Percentiles rank a stretch among this genome's conserved stretches.
These are phyloP conservation scores for Pseudomugil tenellus DNA, from an alignment of 2,797 vertebrate genomes.

Conservation along the genomic window DNA sequence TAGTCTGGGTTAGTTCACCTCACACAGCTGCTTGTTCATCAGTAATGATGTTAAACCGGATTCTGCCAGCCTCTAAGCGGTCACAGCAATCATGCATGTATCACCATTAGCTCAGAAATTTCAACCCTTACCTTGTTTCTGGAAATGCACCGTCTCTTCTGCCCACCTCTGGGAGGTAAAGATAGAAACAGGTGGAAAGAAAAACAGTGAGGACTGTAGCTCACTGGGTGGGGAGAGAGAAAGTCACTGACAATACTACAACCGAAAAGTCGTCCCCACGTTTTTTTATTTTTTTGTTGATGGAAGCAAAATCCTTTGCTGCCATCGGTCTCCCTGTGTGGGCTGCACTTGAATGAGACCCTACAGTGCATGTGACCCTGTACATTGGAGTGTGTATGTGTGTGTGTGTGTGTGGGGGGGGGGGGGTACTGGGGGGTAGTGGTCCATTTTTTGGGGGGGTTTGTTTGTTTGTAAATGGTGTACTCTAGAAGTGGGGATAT, in stretches of 20 bases:
- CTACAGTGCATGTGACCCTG: conserved; percentile 56
- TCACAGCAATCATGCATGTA: conserved; percentile 37
- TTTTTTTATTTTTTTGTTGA: conserved; percentile 82
- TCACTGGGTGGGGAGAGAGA: conserved; percentile 59
- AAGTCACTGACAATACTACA: conserved; percentile 68
- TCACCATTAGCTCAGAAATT: conserved; percentile 24
- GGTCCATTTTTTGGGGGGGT: conserved; percentile 59
- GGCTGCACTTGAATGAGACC: conserved; percentile 67
- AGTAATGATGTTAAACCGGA: conserved; percentile 50
- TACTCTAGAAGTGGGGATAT: conserved; percentile 79
- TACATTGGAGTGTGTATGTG: conserved; percentile 31
- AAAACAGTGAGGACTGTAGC: conserved; percentile 52
- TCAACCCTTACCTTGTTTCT: conserved; percentile 78
- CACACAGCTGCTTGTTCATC: conserved; percentile 31
- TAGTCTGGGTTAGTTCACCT: conserved; percentile 15
- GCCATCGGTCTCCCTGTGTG: conserved; percentile 55
- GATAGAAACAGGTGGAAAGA: conserved; percentile 57
- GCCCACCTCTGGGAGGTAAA: conserved; percentile 67
- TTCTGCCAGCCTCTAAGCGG: conserved; percentile 28
- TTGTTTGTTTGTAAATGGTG: conserved; percentile 77
- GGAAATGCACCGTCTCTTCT: conserved; percentile 65
- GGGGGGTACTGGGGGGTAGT: conserved; percentile 33
- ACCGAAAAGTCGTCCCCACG: conserved; percentile 73
- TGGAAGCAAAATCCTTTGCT: conserved; percentile 81
- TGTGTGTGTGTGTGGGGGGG: background rate